Evolutionary conservation across 2,888 invertebrate genomes (phyloP).

Genomic region (Tridacna crocea): DNA sequence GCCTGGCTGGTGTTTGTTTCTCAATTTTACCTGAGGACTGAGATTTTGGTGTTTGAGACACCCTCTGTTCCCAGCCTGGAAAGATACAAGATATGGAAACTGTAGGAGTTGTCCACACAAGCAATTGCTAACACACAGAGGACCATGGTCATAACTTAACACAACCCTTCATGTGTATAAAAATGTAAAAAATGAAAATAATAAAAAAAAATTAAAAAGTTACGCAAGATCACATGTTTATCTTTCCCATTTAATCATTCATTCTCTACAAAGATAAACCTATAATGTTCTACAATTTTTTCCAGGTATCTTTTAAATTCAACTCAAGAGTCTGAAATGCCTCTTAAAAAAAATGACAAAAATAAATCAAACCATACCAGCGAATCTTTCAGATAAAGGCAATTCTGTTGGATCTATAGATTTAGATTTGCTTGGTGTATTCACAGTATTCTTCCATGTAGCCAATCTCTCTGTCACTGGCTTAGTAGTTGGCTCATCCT

Average conservation of each 20-base stretch:
- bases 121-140: too few species aligned
- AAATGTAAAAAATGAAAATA: too few species aligned
- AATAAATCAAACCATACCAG: conserved; percentile 37
- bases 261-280: too few species aligned
- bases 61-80: conserved; percentile 75
- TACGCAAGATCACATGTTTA: too few species aligned
- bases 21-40: not conserved
- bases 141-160: too few species aligned
- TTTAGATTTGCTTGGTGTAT: conserved; percentile 59
- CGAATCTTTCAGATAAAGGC: conserved; percentile 76
- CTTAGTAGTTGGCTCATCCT: conserved; percentile 68
- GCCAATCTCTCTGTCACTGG: conserved; percentile 71
- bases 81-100: not conserved
- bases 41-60: conserved; percentile 63
- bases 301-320: too few species aligned
- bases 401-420: conserved; percentile 69
- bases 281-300: too few species aligned
- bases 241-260: too few species aligned
- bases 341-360: not conserved
- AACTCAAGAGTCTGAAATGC: too few species aligned
- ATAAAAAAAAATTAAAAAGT: too few species aligned
- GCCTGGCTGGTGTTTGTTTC: conserved; percentile 1
- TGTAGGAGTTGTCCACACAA: too few species aligned
- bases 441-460: conserved; percentile 66
- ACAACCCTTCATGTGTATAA: too few species aligned